Base-by-base conservation (phyloP, 2,797 vertebrate species). In the Anas flavirostris region DNA sequence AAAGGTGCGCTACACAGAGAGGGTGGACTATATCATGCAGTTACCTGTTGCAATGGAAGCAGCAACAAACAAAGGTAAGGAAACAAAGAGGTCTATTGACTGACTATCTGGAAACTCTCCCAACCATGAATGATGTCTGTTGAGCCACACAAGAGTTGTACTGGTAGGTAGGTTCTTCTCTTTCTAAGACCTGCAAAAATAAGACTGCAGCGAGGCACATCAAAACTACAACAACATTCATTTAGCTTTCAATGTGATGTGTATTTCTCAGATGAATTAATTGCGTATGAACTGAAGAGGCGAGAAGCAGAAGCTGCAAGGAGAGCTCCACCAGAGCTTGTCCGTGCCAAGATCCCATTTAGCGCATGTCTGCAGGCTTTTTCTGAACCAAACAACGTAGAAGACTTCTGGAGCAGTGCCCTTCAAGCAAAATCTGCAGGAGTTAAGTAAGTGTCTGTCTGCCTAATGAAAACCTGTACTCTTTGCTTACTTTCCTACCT, bases 331-430 rank as follows among this genome's bases (percentile, higher is more conserved):
- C 99, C 99, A 2, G 99, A 99, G 93, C 97, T 99, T 2, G 98
- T 99, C 33, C 98, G 98, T 58, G 99, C 99, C n/a, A 98, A 98
- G 90, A 98, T 99, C 95, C 99, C 99, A 4, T 99, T 99, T 91
- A 99, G 98, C 18, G 99, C 99, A 1, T 99, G 99, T 94, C 98
- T 99, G 48, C 99, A 99, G 97, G 99, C 99, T 86, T 99, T 99
- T 95, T 98, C 98, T 9, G 99, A 99, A 87, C 99, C 99, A 3
- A 99, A 98, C 46, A 99, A 99, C 0, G 99, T 99, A 25, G 98
- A 98, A 0, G 99, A 99, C 95, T 99, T 99, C 98, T 99, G 99
- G 99, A 99, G 99, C 97, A 99, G 99, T 10, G 99, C 99, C 12
- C 98, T 99, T 77, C 99, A 99, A 97, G 99, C 99, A 91, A 99